A percentile compares a stretch with the other conserved stretches of the same genome.
These are phyloP conservation scores for Ranitomeya imitator DNA, from an alignment of 2,113 vertebrate genomes.

Conservation along the genomic window DNA sequence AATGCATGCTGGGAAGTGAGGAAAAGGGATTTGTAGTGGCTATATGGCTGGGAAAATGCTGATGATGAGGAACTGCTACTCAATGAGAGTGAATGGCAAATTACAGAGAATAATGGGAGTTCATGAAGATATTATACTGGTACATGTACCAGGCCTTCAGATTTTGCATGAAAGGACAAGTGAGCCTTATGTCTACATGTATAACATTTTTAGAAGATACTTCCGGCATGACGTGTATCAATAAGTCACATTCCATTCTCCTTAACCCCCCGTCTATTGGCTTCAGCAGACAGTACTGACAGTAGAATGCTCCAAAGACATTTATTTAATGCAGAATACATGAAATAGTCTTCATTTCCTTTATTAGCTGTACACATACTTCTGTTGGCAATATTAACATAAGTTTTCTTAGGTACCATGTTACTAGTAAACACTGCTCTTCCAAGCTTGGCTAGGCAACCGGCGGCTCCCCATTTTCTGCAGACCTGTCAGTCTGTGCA, in stretches of 20 bases:
- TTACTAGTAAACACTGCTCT: not conserved
- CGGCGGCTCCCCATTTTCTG: not conserved
- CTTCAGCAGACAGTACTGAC: not conserved
- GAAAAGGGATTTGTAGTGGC: no score
- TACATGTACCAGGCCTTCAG: no score
- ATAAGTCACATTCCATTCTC: not conserved
- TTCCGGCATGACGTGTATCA: not conserved
- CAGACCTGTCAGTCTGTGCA: not conserved
- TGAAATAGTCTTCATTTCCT: not conserved
- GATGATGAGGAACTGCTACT: no score
- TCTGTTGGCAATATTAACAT: constrained; percentile 13
- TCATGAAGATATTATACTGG: no score
- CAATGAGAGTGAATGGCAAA: no score
- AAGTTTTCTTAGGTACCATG: not conserved
- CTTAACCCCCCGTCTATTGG: not conserved
- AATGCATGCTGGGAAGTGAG: no score
- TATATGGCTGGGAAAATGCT: no score
- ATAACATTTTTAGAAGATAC: not conserved
- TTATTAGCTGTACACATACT: constrained; percentile 25
- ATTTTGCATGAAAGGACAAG: no score
- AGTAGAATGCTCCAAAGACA: not conserved
- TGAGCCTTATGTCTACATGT: not conserved
- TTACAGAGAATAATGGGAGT: no score
- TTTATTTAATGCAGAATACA: not conserved
- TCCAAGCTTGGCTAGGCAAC: constrained; percentile 11